Evolutionary conservation across 2,888 invertebrate genomes (phyloP), one percentile per base, ranked within the genome.

Genomic region (Acronicta psi): DNA sequence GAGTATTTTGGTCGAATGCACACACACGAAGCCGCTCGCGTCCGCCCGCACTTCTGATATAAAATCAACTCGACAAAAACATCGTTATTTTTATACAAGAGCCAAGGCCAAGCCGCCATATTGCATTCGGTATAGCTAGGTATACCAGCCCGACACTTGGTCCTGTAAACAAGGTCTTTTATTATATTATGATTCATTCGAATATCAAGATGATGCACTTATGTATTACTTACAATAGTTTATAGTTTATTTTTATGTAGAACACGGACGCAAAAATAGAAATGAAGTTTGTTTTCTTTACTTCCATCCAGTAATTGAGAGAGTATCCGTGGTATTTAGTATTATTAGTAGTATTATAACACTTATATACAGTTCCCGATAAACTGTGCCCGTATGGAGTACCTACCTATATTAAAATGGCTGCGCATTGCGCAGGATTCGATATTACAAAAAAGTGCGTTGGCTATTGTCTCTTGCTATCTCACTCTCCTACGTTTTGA

Each of bases 21-120:
- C 77, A 69, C 75, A 73, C 66, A 62, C 74, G 66, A 42, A 58
- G 59, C 40, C 54, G 34, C 34, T 18, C 47, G 62, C 69, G 70
- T 75, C 75, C 76, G 80, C 81, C 82, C 81, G 83, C 83, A 80
- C 80, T 79, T 75, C 78, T 81, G 86, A 85, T 90, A 90, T 88
- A 87, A 90, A 91, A 87, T 88, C 84, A 84, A 83, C 83, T 86
- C 88, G 84, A 88, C 88, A 91, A 89, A 90, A 91, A 92, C 89
- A 89, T 86, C 78, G 88, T 89, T 93, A 93, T 93, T 93, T 93
- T 91, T 91, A 90, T 89, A 85, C 89, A 51, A 69, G 42, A 51
- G 53, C 83, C 91, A 93, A 93, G 93, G 93, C 86, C 90, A 86
- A 81, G 73, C 83, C 87, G 89, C 90, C 89, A 89, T 90, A 77